Conservation (phyloP, 2,113 vertebrate genomes). For the Sebastes schlegelii region DNA sequence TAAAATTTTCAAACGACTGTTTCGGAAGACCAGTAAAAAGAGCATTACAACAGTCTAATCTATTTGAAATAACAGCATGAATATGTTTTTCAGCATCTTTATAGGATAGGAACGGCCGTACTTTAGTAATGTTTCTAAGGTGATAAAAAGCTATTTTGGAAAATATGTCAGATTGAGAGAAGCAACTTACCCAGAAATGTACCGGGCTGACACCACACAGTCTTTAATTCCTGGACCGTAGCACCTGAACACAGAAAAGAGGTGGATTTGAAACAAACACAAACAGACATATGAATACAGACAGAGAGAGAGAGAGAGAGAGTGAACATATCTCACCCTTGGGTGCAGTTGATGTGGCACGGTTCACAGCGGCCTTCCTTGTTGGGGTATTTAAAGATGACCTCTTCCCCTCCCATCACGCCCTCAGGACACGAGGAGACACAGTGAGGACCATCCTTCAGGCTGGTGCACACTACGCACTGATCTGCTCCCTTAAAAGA, state of each 20-base stretch:
- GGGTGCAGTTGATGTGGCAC: constrained; percentile 91
- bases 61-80: too few species aligned
- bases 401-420: constrained; percentile 88
- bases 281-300: neutral
- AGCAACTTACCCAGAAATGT: constrained; percentile 63
- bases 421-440: constrained; percentile 90
- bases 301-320: neutral
- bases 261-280: neutral
- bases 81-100: too few species aligned
- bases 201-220: constrained; percentile 75
- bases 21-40: too few species aligned
- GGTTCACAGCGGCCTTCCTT: constrained; percentile 83
- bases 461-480: constrained; percentile 86
- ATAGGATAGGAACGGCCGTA: too few species aligned
- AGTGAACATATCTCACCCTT: constrained; percentile 81
- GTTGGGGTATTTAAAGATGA: constrained; percentile 92
- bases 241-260: constrained; percentile 81
- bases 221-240: constrained; percentile 83
- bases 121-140: too few species aligned
- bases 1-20: too few species aligned
- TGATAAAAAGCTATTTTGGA: too few species aligned
- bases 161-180: neutral
- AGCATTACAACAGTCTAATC: too few species aligned
- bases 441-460: constrained; percentile 91
- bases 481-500: constrained; percentile 87